phyloP scores from a whole-genome alignment of 2,113 vertebrate species.

The Tricholaema leucomelas region DNA sequence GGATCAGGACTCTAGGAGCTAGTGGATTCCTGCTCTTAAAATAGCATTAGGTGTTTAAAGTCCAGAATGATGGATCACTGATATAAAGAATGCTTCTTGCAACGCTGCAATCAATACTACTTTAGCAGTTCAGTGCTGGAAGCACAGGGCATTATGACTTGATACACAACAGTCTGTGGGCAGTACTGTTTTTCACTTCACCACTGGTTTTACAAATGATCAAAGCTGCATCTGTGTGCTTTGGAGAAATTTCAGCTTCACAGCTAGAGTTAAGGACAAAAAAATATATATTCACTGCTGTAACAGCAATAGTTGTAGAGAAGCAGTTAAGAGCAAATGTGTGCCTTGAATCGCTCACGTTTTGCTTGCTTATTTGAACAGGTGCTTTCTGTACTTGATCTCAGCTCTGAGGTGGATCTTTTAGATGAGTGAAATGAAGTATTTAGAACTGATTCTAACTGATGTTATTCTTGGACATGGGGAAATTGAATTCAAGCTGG shows the following conservation, averaged over 20 bases:
- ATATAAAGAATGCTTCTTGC: not conserved
- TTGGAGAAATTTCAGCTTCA: constrained; percentile 48
- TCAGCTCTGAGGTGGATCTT: not conserved
- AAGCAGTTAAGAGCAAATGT: not conserved
- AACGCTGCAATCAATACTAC: not conserved
- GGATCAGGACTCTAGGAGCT: not conserved
- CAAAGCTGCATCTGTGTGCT: constrained; percentile 22
- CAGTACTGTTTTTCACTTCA: not conserved
- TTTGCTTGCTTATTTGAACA: not conserved
- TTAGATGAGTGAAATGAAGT: not conserved
- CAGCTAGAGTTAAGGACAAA: constrained; percentile 19
- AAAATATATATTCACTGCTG: not conserved
- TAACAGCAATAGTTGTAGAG: not conserved
- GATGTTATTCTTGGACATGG: not conserved
- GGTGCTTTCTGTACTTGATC: not conserved
- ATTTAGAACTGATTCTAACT: not conserved
- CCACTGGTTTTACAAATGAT: not conserved
- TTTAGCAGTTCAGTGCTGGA: not conserved
- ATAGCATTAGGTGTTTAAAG: not conserved
- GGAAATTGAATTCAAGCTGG: not conserved
- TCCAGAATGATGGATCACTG: not conserved
- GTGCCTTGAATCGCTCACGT: not conserved
- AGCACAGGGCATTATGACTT: not conserved
- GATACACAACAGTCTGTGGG: not conserved
- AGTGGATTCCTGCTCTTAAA: constrained; percentile 2